These are phyloP conservation scores for Barnardius zonarius DNA, from an alignment of 2,113 vertebrate genomes.

Conservation along the genomic window DNA sequence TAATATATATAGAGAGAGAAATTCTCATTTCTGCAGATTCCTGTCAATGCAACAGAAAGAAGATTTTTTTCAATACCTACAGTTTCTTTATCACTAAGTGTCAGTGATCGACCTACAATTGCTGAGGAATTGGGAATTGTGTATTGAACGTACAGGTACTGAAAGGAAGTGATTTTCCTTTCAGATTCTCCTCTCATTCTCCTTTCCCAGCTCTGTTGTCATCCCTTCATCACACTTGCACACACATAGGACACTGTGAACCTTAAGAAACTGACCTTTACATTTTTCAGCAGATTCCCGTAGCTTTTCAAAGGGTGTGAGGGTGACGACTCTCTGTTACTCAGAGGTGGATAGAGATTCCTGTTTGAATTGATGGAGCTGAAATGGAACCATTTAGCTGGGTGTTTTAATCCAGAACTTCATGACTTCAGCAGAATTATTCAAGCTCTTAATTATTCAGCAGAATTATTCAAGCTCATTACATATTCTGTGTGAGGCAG, in stretches of 20 bases:
- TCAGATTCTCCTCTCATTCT: not conserved
- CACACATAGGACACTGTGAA: not conserved
- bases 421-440: not conserved
- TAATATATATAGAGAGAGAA: not conserved
- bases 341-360: not conserved
- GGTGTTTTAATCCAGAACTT: not conserved
- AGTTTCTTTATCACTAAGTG: not conserved
- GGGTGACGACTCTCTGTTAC: not conserved
- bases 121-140: not conserved
- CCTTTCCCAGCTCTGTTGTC: not conserved
- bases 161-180: constrained; percentile 17
- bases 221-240: not conserved
- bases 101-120: not conserved
- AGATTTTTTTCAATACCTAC: not conserved
- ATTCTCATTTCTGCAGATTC: not conserved
- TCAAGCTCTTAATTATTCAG: not conserved
- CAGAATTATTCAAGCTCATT: not conserved
- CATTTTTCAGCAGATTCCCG: not conserved
- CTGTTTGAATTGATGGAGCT: not conserved
- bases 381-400: not conserved
- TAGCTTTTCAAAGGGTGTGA: not conserved
- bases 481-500: not conserved
- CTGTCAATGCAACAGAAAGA: not conserved
- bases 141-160: not conserved
- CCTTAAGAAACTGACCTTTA: not conserved